phyloP scores from a whole-genome alignment of 2,888 invertebrate genomes.

The Drosophila falleni region DNA sequence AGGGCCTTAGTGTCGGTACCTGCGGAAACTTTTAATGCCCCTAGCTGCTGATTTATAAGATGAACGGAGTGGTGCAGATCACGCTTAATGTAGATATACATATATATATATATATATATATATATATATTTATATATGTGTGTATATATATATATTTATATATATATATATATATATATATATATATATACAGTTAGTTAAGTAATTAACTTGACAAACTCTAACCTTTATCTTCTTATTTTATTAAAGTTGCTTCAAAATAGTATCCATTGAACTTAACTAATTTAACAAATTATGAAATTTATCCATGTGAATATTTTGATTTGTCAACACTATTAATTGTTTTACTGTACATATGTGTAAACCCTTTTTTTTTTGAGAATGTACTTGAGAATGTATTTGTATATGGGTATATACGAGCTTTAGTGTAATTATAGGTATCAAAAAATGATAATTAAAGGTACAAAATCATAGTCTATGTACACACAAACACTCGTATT shows the following conservation, averaged over 20 bases:
- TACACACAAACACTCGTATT: slow-evolving; percentile 9
- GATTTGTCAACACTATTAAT: background rate
- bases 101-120: background rate
- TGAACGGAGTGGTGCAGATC: slow-evolving; percentile 24
- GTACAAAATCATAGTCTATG: background rate
- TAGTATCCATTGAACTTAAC: too few species aligned
- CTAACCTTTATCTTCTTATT: background rate
- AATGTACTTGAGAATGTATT: slow-evolving; percentile 29
- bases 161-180: background rate
- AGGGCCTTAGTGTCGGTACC: slow-evolving; percentile 84
- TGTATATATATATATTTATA: slow-evolving; percentile 17
- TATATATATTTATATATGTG: background rate
- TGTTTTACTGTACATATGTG: background rate
- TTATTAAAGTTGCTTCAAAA: too few species aligned
- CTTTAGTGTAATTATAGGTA: slow-evolving; percentile 9
- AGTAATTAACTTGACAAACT: background rate
- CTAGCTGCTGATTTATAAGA: background rate
- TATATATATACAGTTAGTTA: background rate
- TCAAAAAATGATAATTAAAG: background rate
- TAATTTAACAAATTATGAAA: background rate
- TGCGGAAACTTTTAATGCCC: slow-evolving; percentile 83
- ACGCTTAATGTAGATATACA: slow-evolving; percentile 42
- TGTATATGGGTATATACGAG: slow-evolving; percentile 25
- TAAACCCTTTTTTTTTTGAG: slow-evolving; percentile 30
- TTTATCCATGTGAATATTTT: background rate